Percentiles rank a stretch among this genome's conserved stretches.
These are phyloP conservation scores for Drosophila quinaria DNA, from an alignment of 2,888 invertebrate species.

Conservation along the genomic window DNA sequence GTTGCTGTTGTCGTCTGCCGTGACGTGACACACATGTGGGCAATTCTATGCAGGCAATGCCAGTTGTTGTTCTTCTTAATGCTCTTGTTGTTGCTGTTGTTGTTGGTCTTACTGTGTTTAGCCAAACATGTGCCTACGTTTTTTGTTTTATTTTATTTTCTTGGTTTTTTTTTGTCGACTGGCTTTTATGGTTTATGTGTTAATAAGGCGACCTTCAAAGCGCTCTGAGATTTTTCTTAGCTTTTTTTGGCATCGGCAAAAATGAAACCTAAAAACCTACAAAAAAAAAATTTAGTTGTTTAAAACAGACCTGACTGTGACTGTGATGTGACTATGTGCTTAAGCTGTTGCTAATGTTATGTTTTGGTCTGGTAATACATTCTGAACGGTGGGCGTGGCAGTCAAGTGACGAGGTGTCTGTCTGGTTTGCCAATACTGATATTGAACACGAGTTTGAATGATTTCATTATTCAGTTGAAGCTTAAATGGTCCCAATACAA, in stretches of 20 bases:
- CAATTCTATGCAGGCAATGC: constrained; percentile 71
- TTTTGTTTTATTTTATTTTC: constrained; percentile 27
- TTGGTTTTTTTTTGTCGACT: constrained; percentile 50
- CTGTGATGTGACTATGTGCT: constrained; percentile 9
- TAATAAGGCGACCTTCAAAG: constrained; percentile 77
- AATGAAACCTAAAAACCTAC: constrained; percentile 28
- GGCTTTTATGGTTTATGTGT: constrained; percentile 80
- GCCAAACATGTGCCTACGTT: constrained; percentile 61
- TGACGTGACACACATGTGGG: constrained; percentile 81
- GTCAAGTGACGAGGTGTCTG: constrained; percentile 26
- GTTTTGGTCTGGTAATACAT: constrained; percentile 14
- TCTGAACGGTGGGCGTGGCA: constrained; percentile 34
- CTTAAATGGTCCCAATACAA: background rate
- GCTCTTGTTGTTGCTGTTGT: constrained; percentile 28
- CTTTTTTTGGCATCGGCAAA: constrained; percentile 42
- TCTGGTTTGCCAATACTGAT: constrained; percentile 9
- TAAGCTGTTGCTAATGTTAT: constrained; percentile 16
- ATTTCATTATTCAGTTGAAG: background rate
- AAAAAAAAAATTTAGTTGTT: constrained; percentile 30
- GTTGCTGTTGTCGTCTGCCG: constrained; percentile 74
- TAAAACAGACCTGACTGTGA: constrained; percentile 21
- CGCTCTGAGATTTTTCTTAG: constrained; percentile 60
- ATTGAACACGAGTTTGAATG: background rate
- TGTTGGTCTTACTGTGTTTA: constrained; percentile 44
- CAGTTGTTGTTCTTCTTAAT: constrained; percentile 38